Base-by-base conservation (phyloP, 1,140 invertebrate genomes). In the Chlorops oryzae region DNA sequence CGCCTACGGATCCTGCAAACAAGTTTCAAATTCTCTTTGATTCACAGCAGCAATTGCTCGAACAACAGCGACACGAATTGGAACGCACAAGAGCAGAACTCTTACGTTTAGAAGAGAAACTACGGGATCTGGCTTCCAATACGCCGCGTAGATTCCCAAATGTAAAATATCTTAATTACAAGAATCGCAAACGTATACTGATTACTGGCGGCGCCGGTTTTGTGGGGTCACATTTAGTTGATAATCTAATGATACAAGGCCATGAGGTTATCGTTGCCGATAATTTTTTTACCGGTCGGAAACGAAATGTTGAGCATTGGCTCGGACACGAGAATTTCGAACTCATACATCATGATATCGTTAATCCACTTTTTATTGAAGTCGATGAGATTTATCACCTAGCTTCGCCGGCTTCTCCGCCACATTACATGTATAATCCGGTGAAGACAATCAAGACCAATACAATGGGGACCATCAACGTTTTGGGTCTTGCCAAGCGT, bases 381-480 rank as follows among this genome's bases (percentile, higher is more conserved):
- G 81, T 98, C 17, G 96, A 99, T 75, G 90, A 99, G 78, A 98
- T 99, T 66, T 99, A 99, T 75, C 96, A 99, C 75, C 77, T 99
- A 57, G 96, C 97, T 2, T 98, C 93, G 65, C 97, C 96, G 23
- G 97, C 97, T 3, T 96, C 92, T 61, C 97, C 97, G 38, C 94
- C 94, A 2, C 96, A 99, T 77, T 99, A 99, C 66, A 99, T 99
- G 96, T 87, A 92, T 61, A 99, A 99, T 80, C 96, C 96, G 27
- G 96, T 99, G 0, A 99, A 99, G 77, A 99, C 97, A 17, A 95
- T 99, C 49, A 99, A 99, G 74, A 99, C 96, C 2, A 99, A 99
- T 73, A 97, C 95, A 15, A 80, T 99, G 69, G 70, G 70, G 28
- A 99, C 97, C n/a, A 98, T 99, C 55, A 99, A 99, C 77, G 92